Base-by-base conservation (phyloP, 2,888 invertebrate genomes). In the Coleophora flavipennella region DNA sequence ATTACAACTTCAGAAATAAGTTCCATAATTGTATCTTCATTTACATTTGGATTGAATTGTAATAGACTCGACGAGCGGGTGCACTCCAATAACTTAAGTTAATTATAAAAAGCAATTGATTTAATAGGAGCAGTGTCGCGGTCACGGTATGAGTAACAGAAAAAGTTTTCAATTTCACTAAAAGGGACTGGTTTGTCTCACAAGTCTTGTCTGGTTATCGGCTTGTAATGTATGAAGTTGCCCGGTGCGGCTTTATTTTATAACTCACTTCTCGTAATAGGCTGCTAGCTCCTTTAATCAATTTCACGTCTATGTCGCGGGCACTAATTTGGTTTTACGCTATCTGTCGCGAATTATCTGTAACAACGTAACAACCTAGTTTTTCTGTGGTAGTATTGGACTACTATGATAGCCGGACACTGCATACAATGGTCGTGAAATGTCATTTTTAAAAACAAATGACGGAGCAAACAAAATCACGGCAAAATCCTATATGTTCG, bases 151-250 rank as follows among this genome's bases (percentile, higher is more conserved):
- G 80, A 83, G 81, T 83, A 77, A 80, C 74, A 83, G 83, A 83
- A 85, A 85, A 85, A 85, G 73, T 85, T 85, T 84, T 84, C 85
- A 85, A 85, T 85, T 84, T 81, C 74, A 84, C 85, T 85, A 85
- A 85, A 85, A 85, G 85, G 85, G 85, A 69, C 85, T 85, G 85
- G 81, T 81, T 83, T 85, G 81, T 85, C 84, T 85, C 78, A 77
- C 70, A 75, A 81, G 85, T 84, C 84, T 81, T 70, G 80, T 79
- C 83, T 83, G 84, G 84, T 84, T 85, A 85, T 85, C 81, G 80
- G 84, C 80, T 72, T 76, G 80, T 84, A 85, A 85, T 84, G 80
- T 83, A 85, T 85, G 83, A 83, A 84, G 77, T 81, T 76, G 66
- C 69, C 71, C 73, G 74, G 68, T 69, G 70, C 69, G 67, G 75